phyloP scores from a whole-genome alignment of 1,140 invertebrate species.

The Drosophila pseudoobscura region DNA sequence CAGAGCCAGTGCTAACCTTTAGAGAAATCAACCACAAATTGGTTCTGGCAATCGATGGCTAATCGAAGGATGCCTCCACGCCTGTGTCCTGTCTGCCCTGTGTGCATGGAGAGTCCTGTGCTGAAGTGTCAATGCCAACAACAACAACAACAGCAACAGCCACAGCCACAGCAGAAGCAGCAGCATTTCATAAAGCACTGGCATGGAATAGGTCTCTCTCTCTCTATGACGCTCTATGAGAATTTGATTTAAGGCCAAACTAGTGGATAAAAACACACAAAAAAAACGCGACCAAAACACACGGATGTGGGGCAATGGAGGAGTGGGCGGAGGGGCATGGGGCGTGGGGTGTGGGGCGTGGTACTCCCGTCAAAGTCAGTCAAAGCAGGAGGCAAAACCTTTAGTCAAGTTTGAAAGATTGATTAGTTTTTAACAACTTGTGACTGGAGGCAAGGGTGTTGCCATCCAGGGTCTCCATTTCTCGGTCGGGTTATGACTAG shows the following conservation, averaged over 20 bases:
- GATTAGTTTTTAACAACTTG: slow-evolving; percentile 82
- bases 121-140: slow-evolving; percentile 72
- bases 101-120: slow-evolving; percentile 18
- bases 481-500: slow-evolving; percentile 13
- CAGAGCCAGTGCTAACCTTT: slow-evolving; percentile 53
- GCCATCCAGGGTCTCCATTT: slow-evolving; percentile 10
- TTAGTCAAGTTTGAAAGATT: slow-evolving; percentile 80
- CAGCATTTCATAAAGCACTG: slow-evolving; percentile 51
- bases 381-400: slow-evolving; percentile 72
- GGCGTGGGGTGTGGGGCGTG: background rate
- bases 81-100: slow-evolving; percentile 10
- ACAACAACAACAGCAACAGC: slow-evolving; percentile 6
- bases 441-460: slow-evolving; percentile 46
- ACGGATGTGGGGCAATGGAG: slow-evolving; percentile 4
- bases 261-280: slow-evolving; percentile 22
- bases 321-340: slow-evolving; percentile 7
- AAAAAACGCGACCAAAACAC: slow-evolving; percentile 44
- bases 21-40: slow-evolving; percentile 64
- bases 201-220: slow-evolving; percentile 1
- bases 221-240: slow-evolving; percentile 6
- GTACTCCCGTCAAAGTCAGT: slow-evolving; percentile 59
- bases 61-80: slow-evolving; percentile 43
- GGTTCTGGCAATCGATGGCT: slow-evolving; percentile 70
- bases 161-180: background rate
- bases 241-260: slow-evolving; percentile 77